Evolutionary conservation across 1,140 invertebrate species (phyloP).

Genomic region (Leptopilina clavipes): DNA sequence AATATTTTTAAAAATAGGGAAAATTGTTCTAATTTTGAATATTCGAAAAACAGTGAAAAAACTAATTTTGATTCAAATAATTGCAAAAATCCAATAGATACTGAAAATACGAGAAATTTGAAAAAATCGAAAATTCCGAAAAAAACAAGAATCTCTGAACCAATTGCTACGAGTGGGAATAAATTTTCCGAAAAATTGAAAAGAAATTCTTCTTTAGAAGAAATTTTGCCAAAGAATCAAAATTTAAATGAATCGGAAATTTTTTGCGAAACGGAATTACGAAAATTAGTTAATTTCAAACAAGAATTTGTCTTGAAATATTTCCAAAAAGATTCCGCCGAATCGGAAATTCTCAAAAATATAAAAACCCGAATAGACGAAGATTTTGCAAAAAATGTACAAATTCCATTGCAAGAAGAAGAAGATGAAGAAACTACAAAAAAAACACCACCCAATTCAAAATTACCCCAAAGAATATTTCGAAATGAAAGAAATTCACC

Average conservation of each 20-base stretch:
- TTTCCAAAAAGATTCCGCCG: slow-evolving; percentile 36
- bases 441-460: not conserved
- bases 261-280: slow-evolving; percentile 1
- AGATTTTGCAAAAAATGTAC: slow-evolving; percentile 46
- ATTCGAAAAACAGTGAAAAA: not conserved
- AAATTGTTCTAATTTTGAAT: too few relatives aligned
- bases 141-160: too few relatives aligned
- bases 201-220: not conserved
- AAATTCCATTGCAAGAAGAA: too few relatives aligned
- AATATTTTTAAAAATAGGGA: too few relatives aligned
- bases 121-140: not conserved
- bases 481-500: not conserved
- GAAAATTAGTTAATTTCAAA: not conserved
- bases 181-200: not conserved
- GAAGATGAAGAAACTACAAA: not conserved
- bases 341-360: slow-evolving; percentile 44
- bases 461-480: not conserved
- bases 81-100: not conserved
- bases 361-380: slow-evolving; percentile 54
- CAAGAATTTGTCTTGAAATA: not conserved
- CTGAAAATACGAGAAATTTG: not conserved
- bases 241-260: not conserved
- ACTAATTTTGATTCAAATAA: not conserved
- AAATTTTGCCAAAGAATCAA: not conserved
- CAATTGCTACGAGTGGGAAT: not conserved